These are phyloP conservation scores for Exaiptasia diaphana DNA, from an alignment of 64 coral and sea anemone genomes.

Conservation along the genomic window DNA sequence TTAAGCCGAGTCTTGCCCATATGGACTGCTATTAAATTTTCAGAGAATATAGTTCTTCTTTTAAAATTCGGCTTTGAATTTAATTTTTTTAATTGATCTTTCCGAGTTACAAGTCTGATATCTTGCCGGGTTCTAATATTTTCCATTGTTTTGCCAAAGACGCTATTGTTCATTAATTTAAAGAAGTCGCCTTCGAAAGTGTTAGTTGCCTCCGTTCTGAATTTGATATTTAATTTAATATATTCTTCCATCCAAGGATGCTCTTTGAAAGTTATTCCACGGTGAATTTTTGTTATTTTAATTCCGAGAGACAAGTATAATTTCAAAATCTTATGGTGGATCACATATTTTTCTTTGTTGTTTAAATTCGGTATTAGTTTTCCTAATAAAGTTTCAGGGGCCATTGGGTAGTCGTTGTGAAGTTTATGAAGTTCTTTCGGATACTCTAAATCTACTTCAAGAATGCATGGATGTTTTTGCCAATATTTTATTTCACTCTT, in stretches of 20 bases:
- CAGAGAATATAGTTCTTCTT: neutral
- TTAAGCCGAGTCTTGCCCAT: neutral
- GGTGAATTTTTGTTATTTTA: neutral
- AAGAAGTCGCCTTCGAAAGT: slow-evolving; percentile 5
- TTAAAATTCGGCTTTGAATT: slow-evolving; percentile 7
- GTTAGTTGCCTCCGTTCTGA: neutral
- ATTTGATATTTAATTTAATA: neutral
- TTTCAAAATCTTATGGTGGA: neutral
- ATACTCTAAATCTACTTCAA: neutral
- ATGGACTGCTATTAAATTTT: neutral
- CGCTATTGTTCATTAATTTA: slow-evolving; percentile 11
- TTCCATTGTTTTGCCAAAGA: slow-evolving; percentile 28
- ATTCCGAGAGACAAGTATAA: neutral
- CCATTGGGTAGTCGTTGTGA: slow-evolving; percentile 3
- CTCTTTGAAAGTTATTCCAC: neutral
- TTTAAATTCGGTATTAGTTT: neutral
- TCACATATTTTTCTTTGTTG: neutral
- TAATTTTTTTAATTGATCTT: neutral
- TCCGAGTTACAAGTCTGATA: neutral
- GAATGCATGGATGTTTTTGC: neutral
- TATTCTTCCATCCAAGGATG: neutral
- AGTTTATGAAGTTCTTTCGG: neutral
- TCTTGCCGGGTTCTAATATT: slow-evolving; percentile 10
- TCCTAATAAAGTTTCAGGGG: neutral
- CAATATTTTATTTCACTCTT: neutral